Base-by-base conservation (phyloP, 1,140 invertebrate genomes). In the Subanguina moxae region DNA sequence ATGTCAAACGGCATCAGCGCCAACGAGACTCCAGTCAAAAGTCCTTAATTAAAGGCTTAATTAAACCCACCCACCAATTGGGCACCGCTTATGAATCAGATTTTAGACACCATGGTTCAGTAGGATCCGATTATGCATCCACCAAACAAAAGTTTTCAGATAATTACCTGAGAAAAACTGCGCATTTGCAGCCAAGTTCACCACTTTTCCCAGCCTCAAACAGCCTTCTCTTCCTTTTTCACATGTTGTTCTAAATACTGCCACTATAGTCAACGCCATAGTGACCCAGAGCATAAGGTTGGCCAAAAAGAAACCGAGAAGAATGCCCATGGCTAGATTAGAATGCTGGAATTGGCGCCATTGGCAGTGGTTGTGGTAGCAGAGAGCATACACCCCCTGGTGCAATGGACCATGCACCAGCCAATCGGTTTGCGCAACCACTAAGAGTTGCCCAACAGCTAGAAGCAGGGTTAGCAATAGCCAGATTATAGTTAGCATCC, bases 401-500 rank as follows among this genome's bases (percentile, higher is more conserved):
- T 56, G 38, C 17, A 52, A 38, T n/a, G 62, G 61, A 11, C 67
- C 67, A 27, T 69, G 67, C 15, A 69, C 61, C 8, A 69, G 43
- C 67, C 67, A 69, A 57, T 69, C 67, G 21, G 62, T 64, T 57
- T 69, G 67, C 13, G 52, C 43, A 17, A 65, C 17, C 1, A 57
- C 61, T 8, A 69, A 3, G 9, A 69, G 38, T 48, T 69, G 58
- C 7, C 67, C 67, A 3, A 69, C 9, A 11, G 43, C 28, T 17
- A 69, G 25, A 1, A 42, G 27, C 19, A 27, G 28, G 38, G 42
- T 56, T 19, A 69, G 61, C 17, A 69, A 25, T 13, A 69, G 27
- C 67, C 67, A 69, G 27, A 69, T 42, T 32, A 57, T 17, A 17
- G 67, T 30, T 0, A 69, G 38, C 67, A 69, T 69, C n/a, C n/a